A percentile compares a stretch with the other conserved stretches of the same genome.
These are phyloP conservation scores for Suncus etruscus DNA, from an alignment of 2,113 vertebrate genomes.

Conservation along the genomic window DNA sequence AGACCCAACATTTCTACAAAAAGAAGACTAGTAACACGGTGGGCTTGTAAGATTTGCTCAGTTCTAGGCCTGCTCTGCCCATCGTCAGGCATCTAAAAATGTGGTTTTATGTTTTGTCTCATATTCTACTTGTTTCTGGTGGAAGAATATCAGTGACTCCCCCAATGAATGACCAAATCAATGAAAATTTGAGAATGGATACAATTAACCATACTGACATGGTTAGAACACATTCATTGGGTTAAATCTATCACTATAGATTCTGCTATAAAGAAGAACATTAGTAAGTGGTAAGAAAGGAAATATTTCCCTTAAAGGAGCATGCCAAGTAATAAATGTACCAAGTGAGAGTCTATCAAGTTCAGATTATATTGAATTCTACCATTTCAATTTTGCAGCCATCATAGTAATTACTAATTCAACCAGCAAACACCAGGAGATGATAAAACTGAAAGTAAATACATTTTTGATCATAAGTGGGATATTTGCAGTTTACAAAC, in stretches of 20 bases:
- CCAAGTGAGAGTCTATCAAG: conserved; percentile 17
- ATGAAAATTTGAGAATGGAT: background rate
- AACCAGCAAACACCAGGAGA: conserved; percentile 42
- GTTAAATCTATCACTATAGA: background rate
- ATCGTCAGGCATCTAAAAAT: background rate
- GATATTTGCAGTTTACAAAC: background rate
- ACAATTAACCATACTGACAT: background rate
- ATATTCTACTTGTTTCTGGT: background rate
- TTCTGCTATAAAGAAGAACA: background rate
- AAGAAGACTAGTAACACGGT: background rate
- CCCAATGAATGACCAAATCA: background rate
- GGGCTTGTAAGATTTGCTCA: background rate
- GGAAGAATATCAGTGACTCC: background rate
- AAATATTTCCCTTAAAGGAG: background rate
- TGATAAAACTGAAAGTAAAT: conserved; percentile 44
- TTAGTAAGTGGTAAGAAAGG: background rate
- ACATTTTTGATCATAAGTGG: background rate
- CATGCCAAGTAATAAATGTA: background rate
- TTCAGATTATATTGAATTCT: background rate
- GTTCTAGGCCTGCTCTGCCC: background rate
- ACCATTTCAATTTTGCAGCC: background rate
- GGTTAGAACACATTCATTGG: background rate
- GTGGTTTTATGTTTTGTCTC: background rate
- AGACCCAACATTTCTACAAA: background rate
- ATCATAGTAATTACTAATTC: conserved; percentile 36